Conservation (phyloP, 1,140 invertebrate species). For the Aphelenchoides avenae region DNA sequence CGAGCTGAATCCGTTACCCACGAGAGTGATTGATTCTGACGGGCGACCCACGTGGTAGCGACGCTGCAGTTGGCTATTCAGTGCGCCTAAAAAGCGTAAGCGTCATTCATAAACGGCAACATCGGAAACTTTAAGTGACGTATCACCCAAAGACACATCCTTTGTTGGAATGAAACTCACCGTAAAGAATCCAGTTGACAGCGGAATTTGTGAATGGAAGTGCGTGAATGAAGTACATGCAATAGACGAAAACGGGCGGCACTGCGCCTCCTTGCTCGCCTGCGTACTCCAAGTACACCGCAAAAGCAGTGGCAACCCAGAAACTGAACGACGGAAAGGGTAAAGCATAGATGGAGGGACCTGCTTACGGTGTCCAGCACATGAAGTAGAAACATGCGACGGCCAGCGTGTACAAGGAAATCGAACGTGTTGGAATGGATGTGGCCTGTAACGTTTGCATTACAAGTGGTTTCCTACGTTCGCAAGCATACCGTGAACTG, state of each 20-base stretch:
- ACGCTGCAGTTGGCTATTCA: conserved; percentile 56
- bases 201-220: conserved; percentile 58
- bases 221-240: conserved; percentile 58
- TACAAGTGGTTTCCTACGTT: background rate
- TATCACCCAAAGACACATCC: conserved; percentile 2
- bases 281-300: conserved; percentile 55
- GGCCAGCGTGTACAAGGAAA: conserved; percentile 56
- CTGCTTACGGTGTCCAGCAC: conserved; percentile 53
- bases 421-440: conserved; percentile 26
- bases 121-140: background rate
- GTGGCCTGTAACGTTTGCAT: background rate
- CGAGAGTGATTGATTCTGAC: too few relatives aligned
- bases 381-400: conserved; percentile 59
- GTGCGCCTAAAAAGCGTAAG: conserved; percentile 43
- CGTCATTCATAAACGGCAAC: background rate
- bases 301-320: conserved; percentile 51
- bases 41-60: too few relatives aligned
- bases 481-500: conserved; percentile 51
- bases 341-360: background rate
- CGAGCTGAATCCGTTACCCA: too few relatives aligned
- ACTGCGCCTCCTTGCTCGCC: conserved; percentile 50
- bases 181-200: conserved; percentile 58
- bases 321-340: conserved; percentile 8
- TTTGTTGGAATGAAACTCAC: conserved; percentile 26
- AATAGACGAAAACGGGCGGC: conserved; percentile 56